Percentiles rank a stretch among this genome's conserved stretches.
Evolutionary conservation across 2,888 invertebrate species (phyloP).

Genomic region (Dasysyrphus tricinctus): DNA sequence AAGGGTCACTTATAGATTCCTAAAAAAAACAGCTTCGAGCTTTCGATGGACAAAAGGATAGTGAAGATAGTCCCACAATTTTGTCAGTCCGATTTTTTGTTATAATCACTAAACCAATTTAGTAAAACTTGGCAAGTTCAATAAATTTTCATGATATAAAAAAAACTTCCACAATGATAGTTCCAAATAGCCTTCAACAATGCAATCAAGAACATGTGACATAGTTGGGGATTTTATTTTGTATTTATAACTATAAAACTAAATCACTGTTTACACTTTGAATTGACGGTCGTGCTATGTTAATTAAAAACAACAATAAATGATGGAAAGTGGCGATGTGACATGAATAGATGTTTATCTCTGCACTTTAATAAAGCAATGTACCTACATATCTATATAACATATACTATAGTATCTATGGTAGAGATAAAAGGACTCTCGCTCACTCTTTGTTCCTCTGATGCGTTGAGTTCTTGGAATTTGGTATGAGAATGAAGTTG

Average conservation of each 20-base stretch:
- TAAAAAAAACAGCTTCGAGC: neutral
- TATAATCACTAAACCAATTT: no score
- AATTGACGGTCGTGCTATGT: constrained; percentile 61
- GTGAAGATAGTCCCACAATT: neutral
- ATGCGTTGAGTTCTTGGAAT: neutral
- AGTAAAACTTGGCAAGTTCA: no score
- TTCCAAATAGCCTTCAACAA: neutral
- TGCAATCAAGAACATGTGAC: neutral
- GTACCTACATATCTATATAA: neutral
- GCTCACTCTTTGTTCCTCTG: neutral
- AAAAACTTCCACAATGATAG: neutral
- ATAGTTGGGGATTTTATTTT: neutral
- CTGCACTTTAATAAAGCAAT: constrained; percentile 22
- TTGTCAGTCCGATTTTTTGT: neutral
- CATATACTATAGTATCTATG: neutral
- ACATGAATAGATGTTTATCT: constrained; percentile 53
- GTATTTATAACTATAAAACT: constrained; percentile 20
- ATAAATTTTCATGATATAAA: no score
- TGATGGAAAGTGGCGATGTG: constrained; percentile 40
- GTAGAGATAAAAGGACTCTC: constrained; percentile 7
- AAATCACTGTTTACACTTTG: constrained; percentile 54
- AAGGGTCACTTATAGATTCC: neutral
- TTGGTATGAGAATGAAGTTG: constrained; percentile 13
- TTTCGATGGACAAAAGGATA: no score
- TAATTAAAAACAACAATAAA: constrained; percentile 70